Base-by-base conservation (phyloP, 2,888 invertebrate species). In the Stenoptilia bipunctidactyla region DNA sequence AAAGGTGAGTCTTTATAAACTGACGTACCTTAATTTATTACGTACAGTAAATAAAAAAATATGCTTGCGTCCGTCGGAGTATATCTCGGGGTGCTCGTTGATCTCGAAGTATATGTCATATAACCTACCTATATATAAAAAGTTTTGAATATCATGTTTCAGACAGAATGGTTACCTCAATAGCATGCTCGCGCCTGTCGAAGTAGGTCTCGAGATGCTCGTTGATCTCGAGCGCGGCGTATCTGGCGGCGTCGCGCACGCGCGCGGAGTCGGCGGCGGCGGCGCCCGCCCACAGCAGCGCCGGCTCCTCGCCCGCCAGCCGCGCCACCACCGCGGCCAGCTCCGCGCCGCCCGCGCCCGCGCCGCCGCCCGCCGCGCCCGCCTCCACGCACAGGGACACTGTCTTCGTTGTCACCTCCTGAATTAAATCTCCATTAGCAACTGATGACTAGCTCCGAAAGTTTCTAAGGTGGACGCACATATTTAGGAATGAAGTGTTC, bases 131-230 rank as follows among this genome's bases (percentile, higher is more conserved):
- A n/a, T n/a, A n/a, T n/a, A n/a, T n/a, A n/a, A n/a, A n/a, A n/a
- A n/a, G n/a, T n/a, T n/a, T n/a, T n/a, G n/a, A n/a, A n/a, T n/a
- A n/a, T n/a, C n/a, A n/a, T n/a, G n/a, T n/a, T n/a, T n/a, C n/a
- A n/a, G n/a, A n/a, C n/a, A n/a, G n/a, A n/a, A n/a, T n/a, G 20
- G 49, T 58, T 65, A 93, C 93, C 88, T 93, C 92, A 0, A 90
- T 80, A 0, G 94, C 92, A 58, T 96, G 94, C 63, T 97, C 96
- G 54, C 93, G 91, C 44, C 94, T 89, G 68, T 97, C 96, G 52
- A 95, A 90, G 67, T 95, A 97, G 0, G 97, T 97, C 69, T 98
- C 97, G 50, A 97, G 87, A 69, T 97, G 97, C 60, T 98, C 97
- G 56, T 96, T 94, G 49, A 98, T 91, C 70, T 97, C 97, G 30